Evolutionary conservation across 2,888 invertebrate species (phyloP), one percentile per base, ranked within the genome.

Genomic region (Teleogryllus oceanicus): DNA sequence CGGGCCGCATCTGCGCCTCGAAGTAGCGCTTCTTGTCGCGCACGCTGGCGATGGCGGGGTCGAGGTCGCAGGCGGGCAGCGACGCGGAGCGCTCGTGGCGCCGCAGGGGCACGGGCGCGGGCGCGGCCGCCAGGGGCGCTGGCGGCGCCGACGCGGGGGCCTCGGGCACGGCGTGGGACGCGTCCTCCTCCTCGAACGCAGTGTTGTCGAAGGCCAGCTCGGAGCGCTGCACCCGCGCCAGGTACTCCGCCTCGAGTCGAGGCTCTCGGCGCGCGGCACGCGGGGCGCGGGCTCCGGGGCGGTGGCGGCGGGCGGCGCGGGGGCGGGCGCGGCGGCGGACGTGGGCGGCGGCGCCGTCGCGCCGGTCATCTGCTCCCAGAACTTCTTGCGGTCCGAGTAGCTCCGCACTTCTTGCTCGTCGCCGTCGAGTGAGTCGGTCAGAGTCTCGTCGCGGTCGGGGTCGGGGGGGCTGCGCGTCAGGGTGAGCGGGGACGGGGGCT

Each of bases 21-120:
- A 90, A 91, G 80, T 89, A 90, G 82, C 89, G 88, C 79, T 91
- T 91, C 81, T 90, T 89, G 76, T 89, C 87, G 80, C 89, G 88
- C 2, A 90, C 89, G 75, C 88, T 88, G 50, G 89, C 89, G n/a
- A 89, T 90, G 81, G 87, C 87, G 16, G 88, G 83, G 81, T 87
- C 87, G 84, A 80, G 77, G 21, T 82, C 80, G 79, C 88, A 88
- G n/a, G 88, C 88, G 4, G 89, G 89, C 77, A 89, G 83, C 1
- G 89, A 89, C 62, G 87, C 86, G 8, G 89, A 89, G 81, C 89
- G 84, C 84, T 89, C 89, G 83, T 88, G 89, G 76, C 88, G 86
- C 20, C 86, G 85, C 84, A 86, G 87, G 10, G 37, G 77, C 18
- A 77, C 50, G 49, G 13, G 24, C 20, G 24, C 16, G 21, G 76